phyloP scores from a whole-genome alignment of 2,888 invertebrate species.

The Teleiodes luculella region DNA sequence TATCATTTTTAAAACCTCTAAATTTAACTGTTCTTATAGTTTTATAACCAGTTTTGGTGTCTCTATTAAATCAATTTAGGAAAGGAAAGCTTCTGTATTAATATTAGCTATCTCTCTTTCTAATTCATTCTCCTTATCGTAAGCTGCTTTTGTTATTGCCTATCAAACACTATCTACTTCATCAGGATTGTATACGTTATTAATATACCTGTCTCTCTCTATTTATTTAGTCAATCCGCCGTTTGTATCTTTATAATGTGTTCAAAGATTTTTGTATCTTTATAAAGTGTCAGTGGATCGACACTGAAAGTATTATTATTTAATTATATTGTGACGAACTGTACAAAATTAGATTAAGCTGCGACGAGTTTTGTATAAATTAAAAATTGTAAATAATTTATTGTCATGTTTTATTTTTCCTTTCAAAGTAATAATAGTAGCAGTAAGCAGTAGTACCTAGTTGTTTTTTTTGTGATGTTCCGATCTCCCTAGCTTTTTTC shows the following conservation, averaged over 20 bases:
- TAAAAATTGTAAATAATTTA: conserved; percentile 63
- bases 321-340: conserved; percentile 52
- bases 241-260: conserved; percentile 10
- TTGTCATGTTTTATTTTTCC: conserved; percentile 25
- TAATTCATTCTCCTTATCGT: background rate
- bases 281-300: conserved; percentile 2
- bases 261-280: conserved; percentile 13
- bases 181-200: background rate
- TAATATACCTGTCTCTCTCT: conserved; percentile 24
- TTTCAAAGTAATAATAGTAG: too few relatives aligned
- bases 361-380: conserved; percentile 51
- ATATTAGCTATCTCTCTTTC: too few relatives aligned
- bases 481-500: too few relatives aligned
- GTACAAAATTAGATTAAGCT: conserved; percentile 68
- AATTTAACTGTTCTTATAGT: too few relatives aligned
- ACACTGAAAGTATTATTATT: conserved; percentile 43
- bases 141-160: too few relatives aligned
- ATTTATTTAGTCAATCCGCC: conserved; percentile 25
- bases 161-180: background rate
- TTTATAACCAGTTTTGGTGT: too few relatives aligned
- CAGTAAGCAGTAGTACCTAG: too few relatives aligned
- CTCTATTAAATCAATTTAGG: too few relatives aligned
- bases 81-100: too few relatives aligned
- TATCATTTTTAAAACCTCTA: too few relatives aligned
- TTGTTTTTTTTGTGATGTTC: too few relatives aligned